Base-by-base conservation (phyloP, 2,797 vertebrate genomes). In the Etheostoma nigrum region DNA sequence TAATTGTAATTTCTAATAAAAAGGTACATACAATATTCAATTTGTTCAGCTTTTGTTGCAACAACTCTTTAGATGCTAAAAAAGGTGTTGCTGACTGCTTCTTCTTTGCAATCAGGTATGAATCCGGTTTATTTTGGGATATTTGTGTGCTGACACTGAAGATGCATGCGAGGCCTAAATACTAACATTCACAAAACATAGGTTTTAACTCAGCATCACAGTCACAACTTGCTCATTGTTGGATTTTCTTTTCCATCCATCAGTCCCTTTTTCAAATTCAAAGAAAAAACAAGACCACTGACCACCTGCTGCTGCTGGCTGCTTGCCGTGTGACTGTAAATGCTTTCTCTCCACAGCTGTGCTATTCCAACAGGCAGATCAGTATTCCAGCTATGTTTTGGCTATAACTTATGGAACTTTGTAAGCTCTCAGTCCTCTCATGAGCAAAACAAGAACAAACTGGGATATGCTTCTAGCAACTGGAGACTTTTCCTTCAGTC, bases 371-470 rank as follows among this genome's bases (percentile, higher is more conserved):
- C 61, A 66, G 40, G 51, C 57, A 55, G 21, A 45, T 75, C 55
- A 16, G 30, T 9, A 59, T 21, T 64, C 23, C 18, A 15, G 48
- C 49, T n/a, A 61, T 44, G 25, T 33, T 66, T 5, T 12, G 6
- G n/a, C n/a, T n/a, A 76, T 61, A 47, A 67, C n/a, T 67, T 57
- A 44, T 10, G 23, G 40, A 63, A 66, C 65, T 60, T 58, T 76
- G 58, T 42, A 53, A 76, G 68, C 57, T 68, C 48, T 53, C 1
- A 15, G 18, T 49, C 51, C 23, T 42, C n/a, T 54, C 14, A 47
- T 13, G 25, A 67, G 47, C 16, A 68, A 40, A 55, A 68, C 19
- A 44, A 58, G 16, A 68, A 68, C 60, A 65, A 59, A 59, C 4
- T 60, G 27, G 53, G 66, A 69, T 65, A 19, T 27, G 33, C 55